These are phyloP conservation scores for Nomia melanderi DNA, from an alignment of 1,140 invertebrate genomes.

Conservation along the genomic window DNA sequence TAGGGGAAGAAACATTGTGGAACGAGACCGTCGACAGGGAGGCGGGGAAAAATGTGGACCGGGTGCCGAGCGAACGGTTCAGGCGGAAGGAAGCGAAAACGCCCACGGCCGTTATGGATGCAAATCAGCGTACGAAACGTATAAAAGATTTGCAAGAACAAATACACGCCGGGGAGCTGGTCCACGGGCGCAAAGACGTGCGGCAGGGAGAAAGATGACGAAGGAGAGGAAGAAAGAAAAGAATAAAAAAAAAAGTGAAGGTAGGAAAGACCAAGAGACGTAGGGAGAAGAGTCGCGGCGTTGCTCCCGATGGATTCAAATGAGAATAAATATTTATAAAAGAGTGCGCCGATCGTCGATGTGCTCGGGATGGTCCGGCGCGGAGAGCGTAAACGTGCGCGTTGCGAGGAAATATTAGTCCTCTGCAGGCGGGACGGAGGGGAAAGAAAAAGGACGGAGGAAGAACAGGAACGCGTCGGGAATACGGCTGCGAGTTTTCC, in stretches of 20 bases:
- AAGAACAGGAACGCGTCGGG: constrained; percentile 18
- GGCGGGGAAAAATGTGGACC: constrained; percentile 16
- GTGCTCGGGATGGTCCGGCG: constrained; percentile 8
- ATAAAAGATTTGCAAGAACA: constrained; percentile 77
- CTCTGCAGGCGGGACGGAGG: constrained; percentile 12
- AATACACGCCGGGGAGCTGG: constrained; percentile 65
- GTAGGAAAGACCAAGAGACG: background rate
- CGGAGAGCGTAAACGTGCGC: constrained; percentile 45
- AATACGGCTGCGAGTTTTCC: constrained; percentile 36
- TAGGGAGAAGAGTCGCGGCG: constrained; percentile 6
- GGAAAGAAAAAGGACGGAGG: background rate
- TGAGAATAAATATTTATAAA: constrained; percentile 80
- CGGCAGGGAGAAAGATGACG: background rate
- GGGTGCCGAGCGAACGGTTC: background rate
- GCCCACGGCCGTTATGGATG: constrained; percentile 70
- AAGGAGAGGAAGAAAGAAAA: background rate
- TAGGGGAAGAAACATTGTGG: background rate
- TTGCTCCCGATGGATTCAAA: constrained; percentile 72
- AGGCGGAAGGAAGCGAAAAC: constrained; percentile 13
- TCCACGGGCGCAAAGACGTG: constrained; percentile 13
- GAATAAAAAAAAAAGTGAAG: background rate
- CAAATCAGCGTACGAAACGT: constrained; percentile 74
- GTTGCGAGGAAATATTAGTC: constrained; percentile 62
- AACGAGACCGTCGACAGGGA: background rate
- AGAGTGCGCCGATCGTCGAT: constrained; percentile 63